phyloP scores from a whole-genome alignment of 2,797 vertebrate species.

The Thripadectes ignobilis region DNA sequence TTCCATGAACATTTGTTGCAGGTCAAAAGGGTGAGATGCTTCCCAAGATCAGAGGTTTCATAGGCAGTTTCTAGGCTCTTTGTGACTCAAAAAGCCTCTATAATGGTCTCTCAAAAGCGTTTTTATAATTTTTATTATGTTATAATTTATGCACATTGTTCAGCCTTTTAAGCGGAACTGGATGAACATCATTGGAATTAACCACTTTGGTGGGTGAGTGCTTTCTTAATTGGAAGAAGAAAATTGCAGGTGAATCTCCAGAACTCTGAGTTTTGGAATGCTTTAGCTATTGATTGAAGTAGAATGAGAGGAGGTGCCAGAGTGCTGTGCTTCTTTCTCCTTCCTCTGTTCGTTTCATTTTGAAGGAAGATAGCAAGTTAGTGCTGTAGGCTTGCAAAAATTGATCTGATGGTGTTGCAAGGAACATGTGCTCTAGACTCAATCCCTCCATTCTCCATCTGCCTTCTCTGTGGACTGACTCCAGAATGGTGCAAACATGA shows the following conservation, averaged over 20 bases:
- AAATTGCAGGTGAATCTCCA: background rate
- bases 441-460: background rate
- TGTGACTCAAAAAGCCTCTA: background rate
- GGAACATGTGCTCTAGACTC: background rate
- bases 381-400: background rate
- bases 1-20: background rate
- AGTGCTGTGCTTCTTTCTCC: background rate
- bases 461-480: background rate
- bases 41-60: background rate
- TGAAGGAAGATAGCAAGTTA: background rate
- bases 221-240: background rate
- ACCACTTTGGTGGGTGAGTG: background rate
- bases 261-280: background rate
- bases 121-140: background rate
- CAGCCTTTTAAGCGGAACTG: background rate
- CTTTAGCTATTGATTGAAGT: background rate
- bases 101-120: background rate
- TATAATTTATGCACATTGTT: background rate
- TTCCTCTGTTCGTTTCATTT: background rate
- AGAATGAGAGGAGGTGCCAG: background rate
- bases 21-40: background rate
- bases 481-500: background rate
- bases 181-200: background rate
- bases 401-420: background rate
- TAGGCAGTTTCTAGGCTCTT: background rate